Conservation (phyloP, 1,140 invertebrate genomes). For the Himalopsyche phryganea region DNA sequence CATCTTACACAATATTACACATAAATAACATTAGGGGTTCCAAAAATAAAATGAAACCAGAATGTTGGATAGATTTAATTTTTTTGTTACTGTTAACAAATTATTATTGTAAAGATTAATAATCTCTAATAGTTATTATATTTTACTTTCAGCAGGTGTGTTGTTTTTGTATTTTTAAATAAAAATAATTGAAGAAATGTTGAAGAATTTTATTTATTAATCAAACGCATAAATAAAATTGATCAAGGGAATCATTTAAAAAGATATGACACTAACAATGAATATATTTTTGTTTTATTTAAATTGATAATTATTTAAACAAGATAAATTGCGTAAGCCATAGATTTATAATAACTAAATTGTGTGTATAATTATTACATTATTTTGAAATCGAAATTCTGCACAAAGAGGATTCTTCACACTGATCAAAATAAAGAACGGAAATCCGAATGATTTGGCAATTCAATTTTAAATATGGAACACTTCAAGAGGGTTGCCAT, state of each 20-base stretch:
- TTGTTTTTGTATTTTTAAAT: background rate
- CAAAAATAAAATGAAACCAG: constrained; percentile 21
- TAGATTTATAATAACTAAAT: no score
- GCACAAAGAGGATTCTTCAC: no score
- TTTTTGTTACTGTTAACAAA: constrained; percentile 5
- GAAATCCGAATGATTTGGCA: no score
- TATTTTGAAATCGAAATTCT: no score
- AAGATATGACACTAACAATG: no score
- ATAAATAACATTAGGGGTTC: constrained; percentile 17
- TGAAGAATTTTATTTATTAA: background rate
- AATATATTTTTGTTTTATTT: no score
- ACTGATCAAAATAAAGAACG: no score
- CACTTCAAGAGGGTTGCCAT: no score
- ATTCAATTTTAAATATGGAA: no score
- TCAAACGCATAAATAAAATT: background rate
- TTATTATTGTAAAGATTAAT: background rate
- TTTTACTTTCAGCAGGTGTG: background rate
- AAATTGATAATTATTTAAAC: no score
- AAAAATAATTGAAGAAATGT: background rate
- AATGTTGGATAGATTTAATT: background rate
- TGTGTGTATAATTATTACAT: no score
- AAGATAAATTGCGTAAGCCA: no score
- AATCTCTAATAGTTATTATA: constrained; percentile 1
- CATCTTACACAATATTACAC: constrained; percentile 10
- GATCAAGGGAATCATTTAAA: background rate